Evolutionary conservation across 2,113 vertebrate species (phyloP), one percentile per base, ranked within the genome.

Genomic region (Zosterops japonicus): DNA sequence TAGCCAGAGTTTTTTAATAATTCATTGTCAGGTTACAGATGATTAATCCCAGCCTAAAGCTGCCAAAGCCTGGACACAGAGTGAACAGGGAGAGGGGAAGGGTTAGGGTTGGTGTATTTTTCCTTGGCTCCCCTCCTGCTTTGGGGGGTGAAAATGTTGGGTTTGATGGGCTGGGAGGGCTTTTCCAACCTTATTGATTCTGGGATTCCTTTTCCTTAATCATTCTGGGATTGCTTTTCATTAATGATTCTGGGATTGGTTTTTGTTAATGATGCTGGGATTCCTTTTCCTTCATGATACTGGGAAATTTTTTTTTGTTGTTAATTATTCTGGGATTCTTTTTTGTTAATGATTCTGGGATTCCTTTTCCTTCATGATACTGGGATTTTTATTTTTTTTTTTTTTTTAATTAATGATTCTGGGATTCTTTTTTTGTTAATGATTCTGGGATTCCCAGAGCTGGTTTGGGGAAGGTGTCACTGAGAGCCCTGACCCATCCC

Each of bases 401-500:
- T 36, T 36, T 36, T 36, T 36, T 36, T 36, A 36, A 36, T 36
- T n/a, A n/a, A n/a, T n/a, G n/a, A n/a, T n/a, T n/a, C n/a, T n/a
- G n/a, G 14, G 50, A 33, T n/a, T 59, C 36, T n/a, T n/a, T n/a
- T n/a, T n/a, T n/a, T 6, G 3, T 56, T 46, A 3, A 36, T 36
- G 14, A 13, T 60, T 47, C 13, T 44, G 25, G 14, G 50, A 33
- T n/a, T 59, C 36, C 31, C 14, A 20, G 29, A 65, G 9, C 59
- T 27, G 25, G 0, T 12, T 47, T 64, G 28, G 39, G 27, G 27
- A 21, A 17, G 49, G 39, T 8, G 1, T 11, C 6, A 0, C 63
- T 15, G 64, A 60, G 46, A 28, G 2, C 46, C 60, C 35, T 5
- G 2, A 21, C 28, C 52, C 56, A 5, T 57, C 67, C 39, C 64